phyloP scores from a whole-genome alignment of 2,113 vertebrate genomes.

The Reinhardtius hippoglossoides region DNA sequence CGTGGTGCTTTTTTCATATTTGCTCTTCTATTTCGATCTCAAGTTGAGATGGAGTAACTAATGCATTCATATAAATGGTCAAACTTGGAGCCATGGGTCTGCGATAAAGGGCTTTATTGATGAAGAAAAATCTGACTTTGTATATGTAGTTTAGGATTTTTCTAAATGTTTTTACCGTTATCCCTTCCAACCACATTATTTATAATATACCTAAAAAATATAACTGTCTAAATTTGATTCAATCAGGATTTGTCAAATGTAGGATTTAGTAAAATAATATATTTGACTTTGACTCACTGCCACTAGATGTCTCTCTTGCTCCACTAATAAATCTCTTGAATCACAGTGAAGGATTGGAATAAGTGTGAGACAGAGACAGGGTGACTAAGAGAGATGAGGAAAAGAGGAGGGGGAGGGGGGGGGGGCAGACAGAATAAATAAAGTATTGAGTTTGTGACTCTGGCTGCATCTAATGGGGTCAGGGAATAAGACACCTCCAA shows the following conservation, averaged over 20 bases:
- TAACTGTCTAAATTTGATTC: not conserved
- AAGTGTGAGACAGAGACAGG: conserved; percentile 67
- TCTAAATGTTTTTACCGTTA: not conserved
- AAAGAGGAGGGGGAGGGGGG: not conserved
- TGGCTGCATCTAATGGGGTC: conserved; percentile 81
- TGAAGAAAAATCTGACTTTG: not conserved
- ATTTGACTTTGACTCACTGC: conserved; percentile 2
- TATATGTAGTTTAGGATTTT: not conserved
- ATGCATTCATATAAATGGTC: not conserved
- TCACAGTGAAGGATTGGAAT: conserved; percentile 48
- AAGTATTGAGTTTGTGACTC: conserved; percentile 81
- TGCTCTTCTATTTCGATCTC: conserved; percentile 6
- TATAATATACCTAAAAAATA: not conserved
- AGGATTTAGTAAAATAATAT: not conserved
- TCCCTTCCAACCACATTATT: not conserved
- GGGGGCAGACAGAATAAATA: conserved; percentile 77
- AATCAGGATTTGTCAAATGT: not conserved
- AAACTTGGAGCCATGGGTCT: not conserved
- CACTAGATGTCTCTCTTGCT: conserved; percentile 86
- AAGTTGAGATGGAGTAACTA: not conserved
- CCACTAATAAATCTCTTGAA: conserved; percentile 57
- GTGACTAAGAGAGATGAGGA: conserved; percentile 61
- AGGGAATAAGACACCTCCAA: conserved; percentile 80
- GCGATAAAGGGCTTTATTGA: not conserved
- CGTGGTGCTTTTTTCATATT: not conserved